A percentile compares a stretch with the other conserved stretches of the same genome.
Evolutionary conservation across 37 sponge, comb jelly and placozoan genomes (phyloP).

Genomic region (Tethya wilhelma): DNA sequence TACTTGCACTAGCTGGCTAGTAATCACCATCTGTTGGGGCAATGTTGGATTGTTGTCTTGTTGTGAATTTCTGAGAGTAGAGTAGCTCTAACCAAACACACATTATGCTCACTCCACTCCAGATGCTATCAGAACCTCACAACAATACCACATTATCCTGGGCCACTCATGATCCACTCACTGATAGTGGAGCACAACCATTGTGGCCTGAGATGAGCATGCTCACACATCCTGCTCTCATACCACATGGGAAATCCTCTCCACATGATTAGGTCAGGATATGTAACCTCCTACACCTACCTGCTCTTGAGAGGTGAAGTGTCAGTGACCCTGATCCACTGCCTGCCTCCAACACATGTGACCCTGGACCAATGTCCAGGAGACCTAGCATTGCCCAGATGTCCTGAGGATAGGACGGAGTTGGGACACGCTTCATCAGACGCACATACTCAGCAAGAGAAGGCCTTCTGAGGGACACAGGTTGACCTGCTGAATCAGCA

Average conservation of each 20-base stretch:
- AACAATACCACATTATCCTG: too few relatives aligned
- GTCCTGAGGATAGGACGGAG: constrained; percentile 71
- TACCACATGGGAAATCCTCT: too few relatives aligned
- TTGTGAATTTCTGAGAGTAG: too few relatives aligned
- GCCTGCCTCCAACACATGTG: constrained; percentile 68
- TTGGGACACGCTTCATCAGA: constrained; percentile 58
- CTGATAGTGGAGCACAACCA: too few relatives aligned
- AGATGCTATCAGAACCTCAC: background rate
- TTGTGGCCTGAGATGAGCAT: too few relatives aligned
- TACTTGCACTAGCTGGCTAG: too few relatives aligned
- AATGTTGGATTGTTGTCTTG: too few relatives aligned
- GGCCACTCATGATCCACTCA: too few relatives aligned
- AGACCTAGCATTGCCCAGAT: constrained; percentile 33
- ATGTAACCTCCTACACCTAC: constrained; percentile 12
- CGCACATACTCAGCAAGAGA: constrained; percentile 66
- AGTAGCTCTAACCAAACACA: too few relatives aligned
- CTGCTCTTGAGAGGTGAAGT: constrained; percentile 70
- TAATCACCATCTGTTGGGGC: too few relatives aligned
- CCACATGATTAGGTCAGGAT: too few relatives aligned
- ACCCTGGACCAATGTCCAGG: constrained; percentile 62
- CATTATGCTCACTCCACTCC: background rate
- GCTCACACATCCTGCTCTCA: too few relatives aligned
- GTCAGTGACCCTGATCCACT: constrained; percentile 80
- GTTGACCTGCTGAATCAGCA: background rate
- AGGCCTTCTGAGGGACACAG: constrained; percentile 39